phyloP scores from a whole-genome alignment of 2,888 invertebrate genomes.

The Colostygia pectinataria region DNA sequence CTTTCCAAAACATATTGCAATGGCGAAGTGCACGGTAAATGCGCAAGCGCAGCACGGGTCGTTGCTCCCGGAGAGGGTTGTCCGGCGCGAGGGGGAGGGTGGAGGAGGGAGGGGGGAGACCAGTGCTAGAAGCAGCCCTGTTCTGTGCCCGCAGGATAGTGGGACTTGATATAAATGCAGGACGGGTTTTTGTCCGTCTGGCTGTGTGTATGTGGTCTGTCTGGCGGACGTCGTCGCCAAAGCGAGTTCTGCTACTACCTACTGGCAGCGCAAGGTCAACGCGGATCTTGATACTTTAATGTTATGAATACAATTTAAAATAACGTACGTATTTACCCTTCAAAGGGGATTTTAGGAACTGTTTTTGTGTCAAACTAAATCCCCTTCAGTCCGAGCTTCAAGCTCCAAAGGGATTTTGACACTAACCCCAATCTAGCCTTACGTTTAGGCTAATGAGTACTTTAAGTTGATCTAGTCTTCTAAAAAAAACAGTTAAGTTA shows the following conservation, averaged over 20 bases:
- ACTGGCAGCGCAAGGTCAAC: conserved; percentile 1
- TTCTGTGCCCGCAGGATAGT: not conserved
- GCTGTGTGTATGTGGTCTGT: not conserved
- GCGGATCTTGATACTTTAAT: not conserved
- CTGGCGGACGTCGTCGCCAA: not conserved
- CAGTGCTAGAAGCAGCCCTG: conserved; percentile 4
- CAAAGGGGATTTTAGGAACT: too few relatives aligned
- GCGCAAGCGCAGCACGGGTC: conserved; percentile 2
- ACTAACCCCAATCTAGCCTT: too few relatives aligned
- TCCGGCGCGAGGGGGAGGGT: not conserved
- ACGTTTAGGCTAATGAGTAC: too few relatives aligned
- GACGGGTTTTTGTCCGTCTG: conserved; percentile 13
- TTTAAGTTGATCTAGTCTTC: too few relatives aligned
- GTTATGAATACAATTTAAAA: too few relatives aligned
- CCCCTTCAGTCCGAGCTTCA: too few relatives aligned
- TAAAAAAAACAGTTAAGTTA: too few relatives aligned
- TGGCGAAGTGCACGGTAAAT: conserved; percentile 1
- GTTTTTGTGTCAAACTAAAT: too few relatives aligned
- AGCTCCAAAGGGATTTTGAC: too few relatives aligned
- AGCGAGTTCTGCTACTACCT: not conserved
- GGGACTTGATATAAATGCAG: not conserved
- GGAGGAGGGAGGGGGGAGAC: not conserved
- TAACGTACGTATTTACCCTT: too few relatives aligned
- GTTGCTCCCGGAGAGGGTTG: conserved; percentile 1
- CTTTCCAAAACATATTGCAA: not conserved